Evolutionary conservation across 2,888 invertebrate species (phyloP).

Genomic region (Acanthosepion lycidas): DNA sequence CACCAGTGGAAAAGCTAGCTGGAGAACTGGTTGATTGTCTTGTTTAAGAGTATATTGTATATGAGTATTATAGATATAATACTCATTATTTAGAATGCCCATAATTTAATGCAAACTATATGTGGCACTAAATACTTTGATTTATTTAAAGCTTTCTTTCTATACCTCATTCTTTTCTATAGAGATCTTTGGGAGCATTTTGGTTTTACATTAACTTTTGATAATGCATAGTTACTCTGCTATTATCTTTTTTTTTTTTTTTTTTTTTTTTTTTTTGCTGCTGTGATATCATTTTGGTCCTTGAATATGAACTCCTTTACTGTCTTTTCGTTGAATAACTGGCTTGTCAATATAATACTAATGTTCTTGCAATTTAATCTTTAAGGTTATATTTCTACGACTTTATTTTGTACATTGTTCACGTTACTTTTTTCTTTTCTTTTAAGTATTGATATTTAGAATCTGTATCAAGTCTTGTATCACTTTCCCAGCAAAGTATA

Average conservation of each 20-base stretch:
- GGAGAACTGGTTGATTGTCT: no score
- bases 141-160: no score
- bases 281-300: background rate
- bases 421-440: background rate
- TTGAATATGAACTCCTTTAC: background rate
- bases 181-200: background rate
- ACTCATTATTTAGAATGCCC: no score
- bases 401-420: background rate
- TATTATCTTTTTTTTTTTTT: background rate
- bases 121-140: no score
- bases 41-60: no score
- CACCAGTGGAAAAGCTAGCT: no score
- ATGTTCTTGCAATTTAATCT: background rate
- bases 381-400: background rate
- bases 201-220: background rate
- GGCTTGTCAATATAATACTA: background rate
- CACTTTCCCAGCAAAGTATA: background rate
- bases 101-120: no score
- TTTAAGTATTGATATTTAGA: background rate
- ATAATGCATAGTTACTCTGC: background rate
- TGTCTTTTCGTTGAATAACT: background rate
- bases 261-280: no score
- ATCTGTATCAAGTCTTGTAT: background rate
- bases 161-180: no score
- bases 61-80: no score